A percentile compares a stretch with the other conserved stretches of the same genome.
phyloP scores from a whole-genome alignment of 2,113 vertebrate species.

The Pardalotus punctatus region DNA sequence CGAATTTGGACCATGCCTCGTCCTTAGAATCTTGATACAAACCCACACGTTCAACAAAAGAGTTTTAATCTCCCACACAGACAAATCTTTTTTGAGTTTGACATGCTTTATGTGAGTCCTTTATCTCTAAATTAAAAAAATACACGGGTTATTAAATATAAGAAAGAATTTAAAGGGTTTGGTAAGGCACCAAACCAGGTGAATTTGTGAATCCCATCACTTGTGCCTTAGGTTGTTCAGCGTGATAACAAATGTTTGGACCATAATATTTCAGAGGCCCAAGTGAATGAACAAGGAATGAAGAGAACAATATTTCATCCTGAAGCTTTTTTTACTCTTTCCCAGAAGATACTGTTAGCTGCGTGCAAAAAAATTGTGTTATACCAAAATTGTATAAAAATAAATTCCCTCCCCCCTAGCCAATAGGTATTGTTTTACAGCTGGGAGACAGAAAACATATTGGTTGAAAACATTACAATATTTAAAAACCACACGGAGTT shows the following conservation, averaged over 20 bases:
- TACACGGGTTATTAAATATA: not conserved
- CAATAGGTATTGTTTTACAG: constrained; percentile 58
- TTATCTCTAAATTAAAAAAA: not conserved
- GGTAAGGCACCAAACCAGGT: not conserved
- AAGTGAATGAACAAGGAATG: not conserved
- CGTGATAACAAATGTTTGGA: not conserved
- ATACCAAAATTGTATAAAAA: not conserved
- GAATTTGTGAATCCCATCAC: not conserved
- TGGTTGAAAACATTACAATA: constrained; percentile 69
- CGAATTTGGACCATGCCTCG: not conserved
- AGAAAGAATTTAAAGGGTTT: not conserved
- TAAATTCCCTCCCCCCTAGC: not conserved
- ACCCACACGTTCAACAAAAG: not conserved
- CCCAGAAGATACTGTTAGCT: constrained; percentile 19
- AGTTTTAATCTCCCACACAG: not conserved
- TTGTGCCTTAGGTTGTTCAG: not conserved
- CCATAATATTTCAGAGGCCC: not conserved
- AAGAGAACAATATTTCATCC: not conserved
- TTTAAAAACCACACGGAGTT: constrained; percentile 68
- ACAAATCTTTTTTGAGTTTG: not conserved
- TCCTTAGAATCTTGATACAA: not conserved
- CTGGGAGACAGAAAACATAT: constrained; percentile 54
- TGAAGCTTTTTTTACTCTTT: not conserved
- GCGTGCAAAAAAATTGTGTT: not conserved
- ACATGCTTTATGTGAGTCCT: not conserved